Evolutionary conservation across 2,113 vertebrate genomes (phyloP).

Genomic region (Uropsilus gracilis): DNA sequence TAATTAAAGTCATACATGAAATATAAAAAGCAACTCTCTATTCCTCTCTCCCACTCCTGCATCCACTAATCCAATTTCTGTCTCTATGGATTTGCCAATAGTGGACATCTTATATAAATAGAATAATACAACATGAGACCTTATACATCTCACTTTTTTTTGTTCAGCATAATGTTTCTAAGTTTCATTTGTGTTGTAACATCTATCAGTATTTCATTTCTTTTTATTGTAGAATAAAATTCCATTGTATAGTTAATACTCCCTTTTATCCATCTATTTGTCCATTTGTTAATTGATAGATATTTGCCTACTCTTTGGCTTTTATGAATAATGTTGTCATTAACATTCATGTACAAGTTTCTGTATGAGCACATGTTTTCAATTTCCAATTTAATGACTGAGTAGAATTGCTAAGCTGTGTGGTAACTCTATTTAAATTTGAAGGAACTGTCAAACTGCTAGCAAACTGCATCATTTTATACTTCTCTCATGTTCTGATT

Average conservation of each 20-base stretch:
- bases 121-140: not conserved
- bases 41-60: not conserved
- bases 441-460: not conserved
- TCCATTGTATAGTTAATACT: not conserved
- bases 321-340: not conserved
- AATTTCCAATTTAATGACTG: not conserved
- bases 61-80: not conserved
- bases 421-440: not conserved
- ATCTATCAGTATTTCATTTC: not conserved
- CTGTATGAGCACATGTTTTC: not conserved
- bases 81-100: not conserved
- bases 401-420: not conserved
- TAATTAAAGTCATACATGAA: no score
- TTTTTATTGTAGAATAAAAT: not conserved
- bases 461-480: not conserved
- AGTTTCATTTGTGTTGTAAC: not conserved
- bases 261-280: not conserved
- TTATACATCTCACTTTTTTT: not conserved
- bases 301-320: not conserved
- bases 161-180: not conserved
- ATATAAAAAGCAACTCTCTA: not conserved
- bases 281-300: not conserved
- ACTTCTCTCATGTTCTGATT: not conserved
- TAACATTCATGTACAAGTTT: not conserved
- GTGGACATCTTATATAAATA: not conserved